A percentile compares a stretch with the other conserved stretches of the same genome.
phyloP scores from a whole-genome alignment of 2,888 invertebrate genomes.

The Nephrotoma guestfalica region DNA sequence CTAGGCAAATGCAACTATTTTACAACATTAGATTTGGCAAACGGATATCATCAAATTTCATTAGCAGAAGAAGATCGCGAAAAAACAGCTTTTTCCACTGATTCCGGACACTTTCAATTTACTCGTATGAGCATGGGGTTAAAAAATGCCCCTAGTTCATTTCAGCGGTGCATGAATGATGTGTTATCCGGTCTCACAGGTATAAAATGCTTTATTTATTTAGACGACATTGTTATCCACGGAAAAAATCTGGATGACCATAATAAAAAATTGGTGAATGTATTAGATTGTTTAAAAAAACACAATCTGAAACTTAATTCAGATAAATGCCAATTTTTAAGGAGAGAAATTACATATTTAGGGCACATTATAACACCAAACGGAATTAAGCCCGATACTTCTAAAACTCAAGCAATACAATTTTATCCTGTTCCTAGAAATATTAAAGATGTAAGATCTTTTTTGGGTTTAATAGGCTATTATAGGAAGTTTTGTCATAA shows the following conservation, averaged over 20 bases:
- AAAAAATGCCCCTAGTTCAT: neutral
- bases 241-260: constrained; percentile 12
- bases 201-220: neutral
- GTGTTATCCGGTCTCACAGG: neutral
- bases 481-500: constrained; percentile 19
- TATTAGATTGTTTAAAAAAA: constrained; percentile 12
- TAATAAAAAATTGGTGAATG: constrained; percentile 10
- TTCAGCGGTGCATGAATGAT: neutral
- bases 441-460: constrained; percentile 12
- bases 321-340: constrained; percentile 16
- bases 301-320: constrained; percentile 14
- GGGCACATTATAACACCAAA: constrained; percentile 12
- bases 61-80: constrained; percentile 6
- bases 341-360: constrained; percentile 13
- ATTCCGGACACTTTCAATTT: constrained; percentile 10
- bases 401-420: constrained; percentile 12
- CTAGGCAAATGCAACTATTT: neutral
- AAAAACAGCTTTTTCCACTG: constrained; percentile 14
- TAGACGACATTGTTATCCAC: constrained; percentile 8
- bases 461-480: constrained; percentile 14
- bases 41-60: constrained; percentile 6
- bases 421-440: constrained; percentile 13
- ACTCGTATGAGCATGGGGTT: neutral
- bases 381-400: constrained; percentile 14
- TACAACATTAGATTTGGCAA: neutral